These are phyloP conservation scores for Caenorhabditis tropicalis DNA, from an alignment of 1,140 invertebrate species.

Conservation along the genomic window DNA sequence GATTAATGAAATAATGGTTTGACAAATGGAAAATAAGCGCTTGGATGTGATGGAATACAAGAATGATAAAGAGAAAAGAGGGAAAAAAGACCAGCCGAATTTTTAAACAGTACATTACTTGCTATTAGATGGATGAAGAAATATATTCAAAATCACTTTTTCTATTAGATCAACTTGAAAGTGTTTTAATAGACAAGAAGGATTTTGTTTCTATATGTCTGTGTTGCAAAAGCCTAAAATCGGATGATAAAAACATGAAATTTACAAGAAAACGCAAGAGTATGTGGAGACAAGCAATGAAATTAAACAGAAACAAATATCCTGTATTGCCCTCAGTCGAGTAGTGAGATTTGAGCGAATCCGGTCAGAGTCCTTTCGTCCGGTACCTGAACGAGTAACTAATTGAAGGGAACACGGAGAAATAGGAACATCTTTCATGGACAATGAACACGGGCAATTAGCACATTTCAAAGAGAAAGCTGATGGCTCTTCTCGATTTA, in stretches of 20 bases:
- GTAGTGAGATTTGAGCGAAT: conserved; percentile 88
- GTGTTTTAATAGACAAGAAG: not conserved
- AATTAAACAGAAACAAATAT: not conserved
- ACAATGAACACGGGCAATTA: too few species aligned
- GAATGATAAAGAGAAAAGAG: not conserved
- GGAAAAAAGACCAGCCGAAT: not conserved
- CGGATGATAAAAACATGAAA: not conserved
- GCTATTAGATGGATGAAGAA: not conserved
- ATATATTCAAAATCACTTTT: not conserved
- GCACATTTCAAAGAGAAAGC: too few species aligned
- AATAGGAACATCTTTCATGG: too few species aligned
- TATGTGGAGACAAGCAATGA: not conserved
- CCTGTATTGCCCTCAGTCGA: conserved; percentile 55
- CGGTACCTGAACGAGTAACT: conserved; percentile 74
- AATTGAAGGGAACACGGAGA: not conserved
- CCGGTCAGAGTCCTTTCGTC: conserved; percentile 93
- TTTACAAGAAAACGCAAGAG: not conserved
- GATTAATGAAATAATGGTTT: not conserved
- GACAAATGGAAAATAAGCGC: not conserved
- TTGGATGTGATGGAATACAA: not conserved
- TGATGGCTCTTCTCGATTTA: too few species aligned
- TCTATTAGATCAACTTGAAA: not conserved
- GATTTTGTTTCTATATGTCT: not conserved
- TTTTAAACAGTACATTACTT: not conserved
- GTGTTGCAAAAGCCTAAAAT: not conserved